phyloP scores from a whole-genome alignment of 2,797 vertebrate species.

The Pitangus sulphuratus region DNA sequence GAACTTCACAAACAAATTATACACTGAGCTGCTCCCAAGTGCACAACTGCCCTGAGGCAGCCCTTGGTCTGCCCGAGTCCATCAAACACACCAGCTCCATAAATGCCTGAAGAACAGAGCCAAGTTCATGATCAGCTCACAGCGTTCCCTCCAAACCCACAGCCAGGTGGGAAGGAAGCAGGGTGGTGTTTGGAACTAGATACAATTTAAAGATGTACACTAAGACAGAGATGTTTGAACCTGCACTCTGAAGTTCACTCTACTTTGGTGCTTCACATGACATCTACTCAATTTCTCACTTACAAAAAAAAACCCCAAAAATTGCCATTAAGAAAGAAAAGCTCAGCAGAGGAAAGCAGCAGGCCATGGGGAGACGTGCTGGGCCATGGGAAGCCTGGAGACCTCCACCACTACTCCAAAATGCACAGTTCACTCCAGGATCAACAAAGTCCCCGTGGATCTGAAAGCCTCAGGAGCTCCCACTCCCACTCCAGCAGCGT shows the following conservation, averaged over 20 bases:
- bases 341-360: neutral
- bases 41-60: neutral
- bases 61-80: fast-evolving
- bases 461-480: neutral
- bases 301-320: neutral
- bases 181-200: neutral
- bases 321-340: neutral
- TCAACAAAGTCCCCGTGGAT: fast-evolving
- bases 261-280: neutral
- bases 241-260: neutral
- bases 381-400: neutral
- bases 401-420: neutral
- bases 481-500: neutral
- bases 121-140: neutral
- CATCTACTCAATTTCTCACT: neutral
- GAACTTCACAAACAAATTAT: neutral
- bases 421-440: neutral
- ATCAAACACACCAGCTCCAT: neutral
- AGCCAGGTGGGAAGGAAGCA: neutral
- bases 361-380: neutral
- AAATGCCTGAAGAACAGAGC: neutral
- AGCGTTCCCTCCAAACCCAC: neutral
- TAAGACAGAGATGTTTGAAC: neutral
- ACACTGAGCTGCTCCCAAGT: neutral
- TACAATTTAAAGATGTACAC: neutral